Base-by-base conservation (phyloP, 2,888 invertebrate species). In the Acrobasis suavella region DNA sequence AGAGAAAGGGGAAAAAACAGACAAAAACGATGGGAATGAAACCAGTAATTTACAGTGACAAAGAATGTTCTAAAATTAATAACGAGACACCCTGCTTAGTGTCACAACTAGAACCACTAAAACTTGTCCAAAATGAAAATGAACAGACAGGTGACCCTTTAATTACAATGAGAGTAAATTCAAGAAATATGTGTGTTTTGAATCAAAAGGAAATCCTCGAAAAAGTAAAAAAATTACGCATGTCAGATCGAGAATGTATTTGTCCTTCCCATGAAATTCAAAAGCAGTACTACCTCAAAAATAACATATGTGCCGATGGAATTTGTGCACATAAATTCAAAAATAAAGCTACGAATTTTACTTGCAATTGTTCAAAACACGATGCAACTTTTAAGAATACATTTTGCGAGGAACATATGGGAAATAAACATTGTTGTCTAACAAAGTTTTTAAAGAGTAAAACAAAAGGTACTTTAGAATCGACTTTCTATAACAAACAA, bases 131-230 rank as follows among this genome's bases (percentile, higher is more conserved):
- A 58, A 65, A 74, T 59, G 62, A 64, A 60, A 62, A 42, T 38
- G 67, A 72, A 62, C 71, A 72, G 63, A 70, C 69, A 15, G 66
- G 64, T 9, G 72, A 73, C 52, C 73, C 76, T 12, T 58, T 75
- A 54, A 71, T 83, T 62, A 76, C 78, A 69, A 73, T 83, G 38
- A 73, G 75, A 67, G 73, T 83, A 14, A 68, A 79, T 68, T 59
- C 74, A 22, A 46, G 62, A 3, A 65, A 76, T 60, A 75, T 74
- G 69, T 72, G 71, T 10, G 68, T 79, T 15, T 62, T 78, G 39
- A 82, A 82, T 63, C 59, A 74, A 5, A 65, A 62, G 15, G 77
- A 83, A 70, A 69, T 81, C 39, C 72, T 72, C 65, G 32, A 68
- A 5, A 78, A 73, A 66, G 65, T 81, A 12, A 65, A 66, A 60